Conservation (phyloP, 2,888 invertebrate genomes). For the Scelioninae gen. 1 region DNA sequence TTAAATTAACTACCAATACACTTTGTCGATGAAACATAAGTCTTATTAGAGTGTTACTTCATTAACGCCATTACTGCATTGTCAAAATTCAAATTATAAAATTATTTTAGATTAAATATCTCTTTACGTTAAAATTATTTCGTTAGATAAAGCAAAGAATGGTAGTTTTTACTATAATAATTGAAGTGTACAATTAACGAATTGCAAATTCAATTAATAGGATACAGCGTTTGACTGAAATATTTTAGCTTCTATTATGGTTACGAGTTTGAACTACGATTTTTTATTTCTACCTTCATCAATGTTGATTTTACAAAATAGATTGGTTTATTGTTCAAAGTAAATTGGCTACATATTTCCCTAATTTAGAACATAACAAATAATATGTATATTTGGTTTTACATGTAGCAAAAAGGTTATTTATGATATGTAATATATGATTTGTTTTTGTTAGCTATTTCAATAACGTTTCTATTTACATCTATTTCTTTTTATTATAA, state of each 20-base stretch:
- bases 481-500: too few species aligned
- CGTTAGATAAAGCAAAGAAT: not conserved
- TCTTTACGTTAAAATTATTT: slow-evolving; percentile 1
- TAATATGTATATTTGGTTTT: too few species aligned
- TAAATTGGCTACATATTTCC: too few species aligned
- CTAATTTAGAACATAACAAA: too few species aligned
- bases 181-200: not conserved
- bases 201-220: not conserved
- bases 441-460: too few species aligned
- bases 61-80: not conserved
- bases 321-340: too few species aligned
- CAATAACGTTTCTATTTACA: too few species aligned
- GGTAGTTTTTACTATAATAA: not conserved
- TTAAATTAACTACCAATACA: not conserved
- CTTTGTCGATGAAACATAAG: slow-evolving; percentile 4
- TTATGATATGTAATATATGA: too few species aligned
- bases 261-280: too few species aligned
- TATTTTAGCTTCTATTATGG: not conserved
- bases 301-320: too few species aligned
- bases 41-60: not conserved
- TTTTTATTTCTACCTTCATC: too few species aligned
- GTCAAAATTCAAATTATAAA: slow-evolving; percentile 1
- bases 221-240: not conserved
- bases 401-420: too few species aligned
- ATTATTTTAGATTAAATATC: slow-evolving; percentile 4